Conservation (phyloP, 2,888 invertebrate species). For the Agrochola lychnidis region DNA sequence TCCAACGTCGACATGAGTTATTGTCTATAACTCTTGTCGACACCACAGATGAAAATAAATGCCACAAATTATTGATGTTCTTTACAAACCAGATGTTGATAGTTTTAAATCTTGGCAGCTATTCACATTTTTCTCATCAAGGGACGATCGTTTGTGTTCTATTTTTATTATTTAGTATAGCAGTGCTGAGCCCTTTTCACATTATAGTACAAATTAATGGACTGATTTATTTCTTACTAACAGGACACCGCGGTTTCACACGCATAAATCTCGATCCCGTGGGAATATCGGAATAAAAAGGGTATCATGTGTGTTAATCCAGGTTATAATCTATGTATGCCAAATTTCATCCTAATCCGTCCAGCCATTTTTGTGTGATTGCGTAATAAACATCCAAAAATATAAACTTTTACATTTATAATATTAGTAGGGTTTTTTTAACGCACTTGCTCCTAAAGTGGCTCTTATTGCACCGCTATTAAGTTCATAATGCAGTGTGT, state of each 20-base stretch:
- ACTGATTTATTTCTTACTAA: not conserved
- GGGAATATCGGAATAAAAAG: too few relatives aligned
- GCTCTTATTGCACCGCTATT: not conserved
- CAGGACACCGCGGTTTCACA: too few relatives aligned
- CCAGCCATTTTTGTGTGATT: too few relatives aligned
- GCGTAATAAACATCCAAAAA: too few relatives aligned
- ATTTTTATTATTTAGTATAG: not conserved
- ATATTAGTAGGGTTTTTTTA: not conserved
- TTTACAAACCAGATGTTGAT: conserved; percentile 13
- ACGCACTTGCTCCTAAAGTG: not conserved
- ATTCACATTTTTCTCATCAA: conserved; percentile 7
- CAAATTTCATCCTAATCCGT: too few relatives aligned
- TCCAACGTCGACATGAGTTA: not conserved
- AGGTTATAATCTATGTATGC: too few relatives aligned
- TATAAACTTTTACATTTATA: too few relatives aligned
- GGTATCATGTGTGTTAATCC: too few relatives aligned
- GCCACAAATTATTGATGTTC: not conserved
- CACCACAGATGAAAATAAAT: not conserved
- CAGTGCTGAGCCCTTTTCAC: conserved; percentile 15
- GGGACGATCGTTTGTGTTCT: conserved; percentile 8
- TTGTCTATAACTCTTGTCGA: not conserved
- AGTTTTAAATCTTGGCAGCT: conserved; percentile 13
- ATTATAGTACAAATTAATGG: not conserved
- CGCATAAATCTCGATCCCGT: too few relatives aligned
- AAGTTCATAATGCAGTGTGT: not conserved